Evolutionary conservation across 1,140 invertebrate species (phyloP).

Genomic region (Nasonia longicornis): DNA sequence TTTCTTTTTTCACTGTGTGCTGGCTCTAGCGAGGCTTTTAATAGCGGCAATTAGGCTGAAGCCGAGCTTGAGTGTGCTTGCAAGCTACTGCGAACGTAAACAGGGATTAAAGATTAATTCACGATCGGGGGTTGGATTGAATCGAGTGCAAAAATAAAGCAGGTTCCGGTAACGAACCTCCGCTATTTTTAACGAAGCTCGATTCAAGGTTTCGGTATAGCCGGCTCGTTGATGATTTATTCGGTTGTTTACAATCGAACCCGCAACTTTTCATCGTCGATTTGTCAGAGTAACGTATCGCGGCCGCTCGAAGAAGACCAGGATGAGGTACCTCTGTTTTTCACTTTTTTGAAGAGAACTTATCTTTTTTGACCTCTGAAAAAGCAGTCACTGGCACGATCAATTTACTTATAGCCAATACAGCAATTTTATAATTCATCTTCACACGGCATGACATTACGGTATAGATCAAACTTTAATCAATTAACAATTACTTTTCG

Average conservation of each 20-base stretch:
- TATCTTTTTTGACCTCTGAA: no score
- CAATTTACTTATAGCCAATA: background rate
- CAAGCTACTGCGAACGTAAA: background rate
- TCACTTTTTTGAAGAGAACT: no score
- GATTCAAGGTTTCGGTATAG: background rate
- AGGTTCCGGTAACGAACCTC: background rate
- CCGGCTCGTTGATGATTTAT: background rate
- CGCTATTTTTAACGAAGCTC: no score
- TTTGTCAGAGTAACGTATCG: no score
- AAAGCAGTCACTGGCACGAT: background rate
- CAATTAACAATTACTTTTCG: background rate
- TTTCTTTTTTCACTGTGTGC: background rate
- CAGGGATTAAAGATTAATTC: background rate
- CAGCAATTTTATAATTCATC: background rate
- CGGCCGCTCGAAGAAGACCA: no score
- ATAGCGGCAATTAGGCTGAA: background rate
- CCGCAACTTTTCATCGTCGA: background rate
- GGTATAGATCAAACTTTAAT: no score
- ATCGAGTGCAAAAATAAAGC: background rate
- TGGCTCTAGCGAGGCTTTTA: background rate
- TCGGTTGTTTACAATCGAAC: background rate
- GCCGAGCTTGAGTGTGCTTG: background rate
- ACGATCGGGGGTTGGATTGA: background rate
- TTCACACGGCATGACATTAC: no score
- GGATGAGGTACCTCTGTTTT: no score